Percentiles rank a stretch among this genome's conserved stretches.
These are phyloP conservation scores for Mus musculus DNA, from an alignment of 2,113 vertebrate genomes.

Conservation along the genomic window GRCm39 chr17:44043001-44043500, in stretches of 20 bases:
- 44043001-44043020: not conserved
- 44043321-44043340: not conserved
- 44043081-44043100: slow-evolving; percentile 8
- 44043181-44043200: not conserved
- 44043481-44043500: not conserved
- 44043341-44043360: not conserved
- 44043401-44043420: not conserved
- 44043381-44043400: not conserved
- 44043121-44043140: not conserved
- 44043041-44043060: not conserved
- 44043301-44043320: not conserved
- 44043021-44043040: not conserved
- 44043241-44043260: not conserved
- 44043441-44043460: no score
- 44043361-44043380: not conserved
- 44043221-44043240: not conserved
- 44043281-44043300: not conserved
- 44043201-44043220: no score
- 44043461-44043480: not conserved
- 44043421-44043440: no score
- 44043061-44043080: slow-evolving; percentile 41
- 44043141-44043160: not conserved
- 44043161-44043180: not conserved
- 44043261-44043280: not conserved
- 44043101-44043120: not conserved